These are phyloP conservation scores for Byasa hedistus DNA, from an alignment of 2,888 invertebrate species.

Conservation along the genomic window DNA sequence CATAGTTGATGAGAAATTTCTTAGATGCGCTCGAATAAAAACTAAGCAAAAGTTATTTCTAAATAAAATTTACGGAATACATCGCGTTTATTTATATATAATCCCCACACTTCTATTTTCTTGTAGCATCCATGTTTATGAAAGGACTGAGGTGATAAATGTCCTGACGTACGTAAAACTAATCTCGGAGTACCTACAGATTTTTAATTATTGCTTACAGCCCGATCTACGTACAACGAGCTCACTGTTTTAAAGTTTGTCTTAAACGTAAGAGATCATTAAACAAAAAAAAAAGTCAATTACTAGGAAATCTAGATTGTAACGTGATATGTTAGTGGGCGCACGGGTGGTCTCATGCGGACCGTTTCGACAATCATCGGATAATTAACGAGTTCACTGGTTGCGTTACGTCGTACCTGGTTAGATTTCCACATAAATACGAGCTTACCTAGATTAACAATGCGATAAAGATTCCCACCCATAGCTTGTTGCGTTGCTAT, in stretches of 20 bases:
- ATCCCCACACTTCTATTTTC: no score
- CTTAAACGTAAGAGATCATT: conserved; percentile 17
- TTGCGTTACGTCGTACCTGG: conserved; percentile 25
- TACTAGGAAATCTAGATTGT: conserved; percentile 47
- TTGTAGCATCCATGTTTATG: no score
- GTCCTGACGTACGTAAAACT: no score
- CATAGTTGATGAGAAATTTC: no score
- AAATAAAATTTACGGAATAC: no score
- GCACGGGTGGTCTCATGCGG: conserved; percentile 60
- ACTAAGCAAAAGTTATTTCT: no score
- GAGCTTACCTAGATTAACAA: conserved; percentile 32
- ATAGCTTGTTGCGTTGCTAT: conserved; percentile 5
- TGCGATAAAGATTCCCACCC: conserved; percentile 25
- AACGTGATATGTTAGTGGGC: conserved; percentile 57
- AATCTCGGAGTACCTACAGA: no score
- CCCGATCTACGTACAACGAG: background rate
- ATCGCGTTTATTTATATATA: no score
- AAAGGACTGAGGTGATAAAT: no score
- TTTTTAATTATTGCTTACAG: no score
- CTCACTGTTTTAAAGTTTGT: background rate
- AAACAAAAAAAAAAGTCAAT: conserved; percentile 24
- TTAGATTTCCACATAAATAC: conserved; percentile 33
- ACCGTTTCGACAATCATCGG: conserved; percentile 47
- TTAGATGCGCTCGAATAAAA: no score
- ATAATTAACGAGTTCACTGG: conserved; percentile 52